Conservation (phyloP, 2,888 invertebrate species). For the Athrips mouffetella region DNA sequence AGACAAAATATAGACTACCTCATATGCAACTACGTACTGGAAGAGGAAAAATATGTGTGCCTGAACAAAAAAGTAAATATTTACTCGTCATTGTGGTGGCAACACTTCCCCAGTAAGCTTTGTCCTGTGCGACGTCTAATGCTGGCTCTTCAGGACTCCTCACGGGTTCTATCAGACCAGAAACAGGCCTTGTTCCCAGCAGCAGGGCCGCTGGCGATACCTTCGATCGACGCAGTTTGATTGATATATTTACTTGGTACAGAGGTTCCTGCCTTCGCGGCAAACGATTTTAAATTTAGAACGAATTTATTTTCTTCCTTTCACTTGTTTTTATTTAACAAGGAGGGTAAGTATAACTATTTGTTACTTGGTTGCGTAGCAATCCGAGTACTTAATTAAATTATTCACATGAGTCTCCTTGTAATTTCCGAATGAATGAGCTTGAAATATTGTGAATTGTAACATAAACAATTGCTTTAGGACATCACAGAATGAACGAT, state of each 20-base stretch:
- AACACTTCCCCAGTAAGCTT: conserved; percentile 71
- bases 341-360: neutral
- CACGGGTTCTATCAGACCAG: conserved; percentile 69
- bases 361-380: neutral
- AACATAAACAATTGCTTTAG: too few relatives aligned
- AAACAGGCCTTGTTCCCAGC: conserved; percentile 77
- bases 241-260: conserved; percentile 28
- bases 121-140: conserved; percentile 73
- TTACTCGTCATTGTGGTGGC: conserved; percentile 65
- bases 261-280: conserved; percentile 19
- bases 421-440: neutral
- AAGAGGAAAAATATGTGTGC: too few relatives aligned
- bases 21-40: too few relatives aligned
- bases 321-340: neutral
- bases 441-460: too few relatives aligned
- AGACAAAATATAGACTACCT: too few relatives aligned
- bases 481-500: too few relatives aligned
- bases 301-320: conserved; percentile 17
- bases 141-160: conserved; percentile 71
- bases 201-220: conserved; percentile 75
- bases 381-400: conserved; percentile 27
- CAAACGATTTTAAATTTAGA: conserved; percentile 21
- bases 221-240: conserved; percentile 72
- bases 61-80: too few relatives aligned
- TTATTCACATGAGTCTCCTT: conserved; percentile 23